Evolutionary conservation across 2,888 invertebrate species (phyloP).

Genomic region (Altica lythri): DNA sequence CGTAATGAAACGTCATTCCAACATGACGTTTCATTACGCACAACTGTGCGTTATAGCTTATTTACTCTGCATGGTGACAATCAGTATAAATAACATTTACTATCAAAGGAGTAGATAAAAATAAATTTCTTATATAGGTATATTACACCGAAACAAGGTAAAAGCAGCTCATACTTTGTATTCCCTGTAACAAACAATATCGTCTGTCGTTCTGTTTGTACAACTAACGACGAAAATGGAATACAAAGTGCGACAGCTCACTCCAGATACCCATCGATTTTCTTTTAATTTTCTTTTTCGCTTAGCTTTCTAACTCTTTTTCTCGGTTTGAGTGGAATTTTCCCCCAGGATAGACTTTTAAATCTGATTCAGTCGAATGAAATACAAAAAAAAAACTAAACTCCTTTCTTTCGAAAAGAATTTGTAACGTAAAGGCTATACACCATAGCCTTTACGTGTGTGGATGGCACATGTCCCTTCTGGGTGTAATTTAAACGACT

Average conservation of each 20-base stretch:
- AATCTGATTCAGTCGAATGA: constrained; percentile 1
- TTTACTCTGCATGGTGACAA: no score
- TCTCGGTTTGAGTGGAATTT: neutral
- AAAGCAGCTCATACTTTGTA: neutral
- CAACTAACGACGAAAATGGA: neutral
- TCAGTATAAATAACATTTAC: no score
- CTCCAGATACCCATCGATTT: constrained; percentile 2
- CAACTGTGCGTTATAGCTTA: no score
- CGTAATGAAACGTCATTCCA: no score
- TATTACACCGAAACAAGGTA: no score
- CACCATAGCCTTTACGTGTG: no score
- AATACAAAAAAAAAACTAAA: constrained; percentile 3
- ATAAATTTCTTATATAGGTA: no score
- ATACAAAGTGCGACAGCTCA: neutral
- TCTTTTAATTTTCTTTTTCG: constrained; percentile 7
- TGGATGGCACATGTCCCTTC: no score
- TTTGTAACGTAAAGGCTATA: no score
- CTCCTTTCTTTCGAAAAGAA: neutral
- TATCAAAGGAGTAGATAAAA: no score
- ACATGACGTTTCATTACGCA: no score
- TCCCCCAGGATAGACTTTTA: constrained; percentile 4
- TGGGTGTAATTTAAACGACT: no score
- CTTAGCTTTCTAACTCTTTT: constrained; percentile 8
- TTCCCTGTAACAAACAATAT: neutral
- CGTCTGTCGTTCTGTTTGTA: neutral